These are phyloP conservation scores for Leucophenga maculata DNA, from an alignment of 2,888 invertebrate species.

Conservation along the genomic window DNA sequence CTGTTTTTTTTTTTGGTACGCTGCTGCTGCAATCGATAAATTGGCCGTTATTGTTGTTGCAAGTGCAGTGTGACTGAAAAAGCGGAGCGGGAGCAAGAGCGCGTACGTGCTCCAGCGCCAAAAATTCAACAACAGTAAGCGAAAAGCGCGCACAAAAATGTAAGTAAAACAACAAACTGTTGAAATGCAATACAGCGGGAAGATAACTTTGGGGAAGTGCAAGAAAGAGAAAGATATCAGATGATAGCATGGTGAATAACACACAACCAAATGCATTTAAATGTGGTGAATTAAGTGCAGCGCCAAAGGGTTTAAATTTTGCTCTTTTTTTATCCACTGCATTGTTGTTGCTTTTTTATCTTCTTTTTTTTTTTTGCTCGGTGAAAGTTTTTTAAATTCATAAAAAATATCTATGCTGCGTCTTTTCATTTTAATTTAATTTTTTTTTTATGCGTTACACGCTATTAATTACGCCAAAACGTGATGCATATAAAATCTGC, in stretches of 20 bases:
- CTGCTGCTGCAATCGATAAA: constrained; percentile 5
- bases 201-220: no score
- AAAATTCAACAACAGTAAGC: neutral
- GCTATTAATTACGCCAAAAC: no score
- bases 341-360: no score
- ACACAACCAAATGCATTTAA: no score
- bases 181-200: constrained; percentile 4
- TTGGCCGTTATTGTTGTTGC: neutral
- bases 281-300: no score
- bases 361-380: no score
- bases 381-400: neutral
- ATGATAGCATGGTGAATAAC: no score
- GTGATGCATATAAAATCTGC: neutral
- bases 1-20: neutral
- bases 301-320: no score
- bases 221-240: no score
- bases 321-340: no score
- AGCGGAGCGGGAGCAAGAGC: neutral
- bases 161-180: constrained; percentile 11
- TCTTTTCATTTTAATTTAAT: neutral
- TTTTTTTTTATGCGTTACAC: neutral
- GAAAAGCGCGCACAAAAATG: neutral
- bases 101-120: neutral
- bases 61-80: neutral
- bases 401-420: neutral